Percentiles rank a stretch among this genome's conserved stretches.
phyloP scores from a whole-genome alignment of 2,113 vertebrate species.

The Hemiscyllium ocellatum region DNA sequence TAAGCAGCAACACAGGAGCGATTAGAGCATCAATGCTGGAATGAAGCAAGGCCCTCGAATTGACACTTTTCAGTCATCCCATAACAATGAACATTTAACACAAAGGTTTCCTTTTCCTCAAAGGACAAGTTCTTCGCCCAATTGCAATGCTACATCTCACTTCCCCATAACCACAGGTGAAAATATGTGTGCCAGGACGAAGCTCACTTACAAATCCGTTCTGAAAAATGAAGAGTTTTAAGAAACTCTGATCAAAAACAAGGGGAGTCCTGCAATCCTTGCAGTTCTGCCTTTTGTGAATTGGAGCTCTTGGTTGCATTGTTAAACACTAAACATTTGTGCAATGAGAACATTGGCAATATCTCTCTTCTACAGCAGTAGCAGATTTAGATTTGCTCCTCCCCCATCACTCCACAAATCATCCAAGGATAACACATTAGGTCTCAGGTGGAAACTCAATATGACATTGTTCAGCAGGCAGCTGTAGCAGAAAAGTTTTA shows the following conservation, averaged over 20 bases:
- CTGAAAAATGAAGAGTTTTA: too few species aligned
- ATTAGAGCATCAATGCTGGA: neutral
- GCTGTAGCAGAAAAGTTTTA: too few species aligned
- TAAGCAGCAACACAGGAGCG: neutral
- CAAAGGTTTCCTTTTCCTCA: neutral
- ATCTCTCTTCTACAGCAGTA: neutral
- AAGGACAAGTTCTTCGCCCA: neutral
- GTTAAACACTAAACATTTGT: too few species aligned
- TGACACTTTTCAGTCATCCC: neutral
- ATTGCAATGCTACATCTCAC: neutral
- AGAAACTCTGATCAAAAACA: neutral
- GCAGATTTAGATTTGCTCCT: neutral
- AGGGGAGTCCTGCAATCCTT: neutral
- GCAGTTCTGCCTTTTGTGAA: too few species aligned
- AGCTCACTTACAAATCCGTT: neutral
- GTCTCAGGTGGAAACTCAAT: too few species aligned
- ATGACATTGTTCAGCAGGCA: too few species aligned
- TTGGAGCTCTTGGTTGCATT: neutral
- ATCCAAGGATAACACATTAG: too few species aligned
- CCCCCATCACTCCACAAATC: too few species aligned
- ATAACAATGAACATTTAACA: neutral
- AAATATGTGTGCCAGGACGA: rapidly evolving
- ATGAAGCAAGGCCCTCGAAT: neutral
- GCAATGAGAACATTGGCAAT: neutral
- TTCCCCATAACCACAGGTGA: neutral